Conservation (phyloP, 2,113 vertebrate genomes). For the Chaenocephalus aceratus region DNA sequence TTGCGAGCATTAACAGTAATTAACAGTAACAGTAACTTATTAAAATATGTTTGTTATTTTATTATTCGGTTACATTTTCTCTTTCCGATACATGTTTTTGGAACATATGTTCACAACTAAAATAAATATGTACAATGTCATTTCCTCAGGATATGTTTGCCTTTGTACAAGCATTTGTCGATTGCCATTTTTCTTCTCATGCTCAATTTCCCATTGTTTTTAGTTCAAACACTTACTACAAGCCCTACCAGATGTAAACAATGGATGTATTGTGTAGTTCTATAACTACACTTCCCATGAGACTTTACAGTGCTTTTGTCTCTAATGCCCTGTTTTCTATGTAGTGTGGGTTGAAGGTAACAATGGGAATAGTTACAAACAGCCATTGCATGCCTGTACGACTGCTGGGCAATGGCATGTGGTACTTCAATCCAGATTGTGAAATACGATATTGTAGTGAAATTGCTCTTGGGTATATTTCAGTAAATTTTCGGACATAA, state of each 20-base stretch:
- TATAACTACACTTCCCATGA: neutral
- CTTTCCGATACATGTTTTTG: neutral
- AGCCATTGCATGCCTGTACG: neutral
- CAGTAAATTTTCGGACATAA: no score
- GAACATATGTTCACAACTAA: neutral
- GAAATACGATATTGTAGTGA: no score
- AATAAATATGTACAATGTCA: neutral
- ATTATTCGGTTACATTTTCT: neutral
- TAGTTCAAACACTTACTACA: neutral
- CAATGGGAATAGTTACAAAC: neutral
- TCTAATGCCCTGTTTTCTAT: neutral
- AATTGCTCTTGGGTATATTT: no score
- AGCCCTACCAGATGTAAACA: constrained; percentile 2
- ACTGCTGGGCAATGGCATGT: neutral
- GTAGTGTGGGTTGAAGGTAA: neutral
- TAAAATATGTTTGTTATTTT: neutral
- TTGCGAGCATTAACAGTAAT: no score
- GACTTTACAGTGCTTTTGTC: neutral
- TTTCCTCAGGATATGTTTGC: neutral
- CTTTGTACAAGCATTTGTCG: neutral
- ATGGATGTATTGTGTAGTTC: neutral
- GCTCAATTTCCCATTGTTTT: neutral
- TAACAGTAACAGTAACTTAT: neutral
- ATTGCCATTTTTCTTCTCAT: neutral
- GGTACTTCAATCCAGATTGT: no score